Evolutionary conservation across 2,797 vertebrate genomes (phyloP), one percentile per base, ranked within the genome.

Genomic region (Channa striata): DNA sequence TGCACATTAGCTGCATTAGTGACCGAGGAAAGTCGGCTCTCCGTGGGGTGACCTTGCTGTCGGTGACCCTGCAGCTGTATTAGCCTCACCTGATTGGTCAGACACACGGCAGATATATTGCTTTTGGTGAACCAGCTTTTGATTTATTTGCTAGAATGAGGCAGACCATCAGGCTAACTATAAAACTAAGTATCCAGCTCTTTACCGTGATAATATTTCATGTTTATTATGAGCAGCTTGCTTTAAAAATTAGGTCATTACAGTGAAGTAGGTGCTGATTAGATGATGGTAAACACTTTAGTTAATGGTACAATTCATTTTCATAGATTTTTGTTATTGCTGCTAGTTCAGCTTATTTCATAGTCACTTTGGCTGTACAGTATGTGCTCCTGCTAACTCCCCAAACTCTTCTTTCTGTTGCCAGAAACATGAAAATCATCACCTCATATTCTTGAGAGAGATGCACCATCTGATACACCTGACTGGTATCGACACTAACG

Each of bases 1-100:
- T 72, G 53, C 70, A 65, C 64, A 80, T 88, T 80, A 87, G 79
- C 83, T 34, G 65, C 75, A 75, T 85, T 76, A 84, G 74, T 44
- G 19, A 67, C 73, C 7, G 19, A 68, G 69, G 75, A 72, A 78
- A 83, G 56, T 60, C 12, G 13, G 37, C 67, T 77, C 60, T 33
- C 11, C 59, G 57, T 39, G 64, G 44, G 70, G 73, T 89, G 86
- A 92, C 87, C 86, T 89, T 91, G 87, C 54, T 63, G 68, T 68
- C 40, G 6, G 69, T 84, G 37, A 70, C 8, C 40, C 20, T 51
- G 37, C 30, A 25, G 67, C 68, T 87, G 61, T 75, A 70, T 77
- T 78, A 67, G 59, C 72, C 65, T 68, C 21, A 69, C 42, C 43
- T 36, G 48, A 48, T 42, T 9, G 37, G 51, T 66, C 78, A 74